A percentile compares a stretch with the other conserved stretches of the same genome.
Conservation (phyloP, 2,797 vertebrate genomes). For the Pseudopleuronectes americanus region DNA sequence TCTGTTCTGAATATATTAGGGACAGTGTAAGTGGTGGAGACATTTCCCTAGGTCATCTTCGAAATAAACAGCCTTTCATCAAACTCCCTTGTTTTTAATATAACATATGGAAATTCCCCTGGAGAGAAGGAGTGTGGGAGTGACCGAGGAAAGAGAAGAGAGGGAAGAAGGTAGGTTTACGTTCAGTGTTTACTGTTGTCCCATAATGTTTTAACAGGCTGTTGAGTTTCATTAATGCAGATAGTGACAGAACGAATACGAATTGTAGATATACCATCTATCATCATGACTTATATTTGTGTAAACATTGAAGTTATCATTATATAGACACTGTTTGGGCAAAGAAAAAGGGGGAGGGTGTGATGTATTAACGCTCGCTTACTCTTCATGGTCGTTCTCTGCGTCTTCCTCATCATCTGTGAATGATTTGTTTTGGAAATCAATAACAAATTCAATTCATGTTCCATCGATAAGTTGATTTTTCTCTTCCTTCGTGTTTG, state of each 20-base stretch:
- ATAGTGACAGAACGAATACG: constrained; percentile 17
- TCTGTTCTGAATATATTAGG: constrained; percentile 47
- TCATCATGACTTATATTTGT: constrained; percentile 1
- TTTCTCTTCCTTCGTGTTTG: constrained; percentile 13
- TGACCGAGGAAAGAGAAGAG: constrained; percentile 16
- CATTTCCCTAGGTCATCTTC: constrained; percentile 46
- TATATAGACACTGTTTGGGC: not conserved
- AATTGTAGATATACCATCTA: not conserved
- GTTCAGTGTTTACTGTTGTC: not conserved
- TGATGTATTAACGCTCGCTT: constrained; percentile 21
- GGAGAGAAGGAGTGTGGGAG: constrained; percentile 11
- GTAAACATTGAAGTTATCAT: constrained; percentile 6
- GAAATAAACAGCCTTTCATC: constrained; percentile 60
- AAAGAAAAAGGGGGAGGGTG: constrained; percentile 25
- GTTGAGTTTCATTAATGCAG: constrained; percentile 2
- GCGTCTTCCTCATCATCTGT: not conserved
- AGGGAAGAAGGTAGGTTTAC: not conserved
- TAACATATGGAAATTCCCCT: constrained; percentile 38
- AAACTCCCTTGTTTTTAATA: constrained; percentile 44
- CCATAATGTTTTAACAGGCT: constrained; percentile 16
- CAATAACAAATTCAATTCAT: constrained; percentile 13
- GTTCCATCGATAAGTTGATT: constrained; percentile 21
- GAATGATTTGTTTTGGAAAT: constrained; percentile 27
- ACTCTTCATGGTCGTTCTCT: not conserved
- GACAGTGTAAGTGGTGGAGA: constrained; percentile 34